These are phyloP conservation scores for Azorinus chamasolen DNA, from an alignment of 2,888 invertebrate species.

Conservation along the genomic window DNA sequence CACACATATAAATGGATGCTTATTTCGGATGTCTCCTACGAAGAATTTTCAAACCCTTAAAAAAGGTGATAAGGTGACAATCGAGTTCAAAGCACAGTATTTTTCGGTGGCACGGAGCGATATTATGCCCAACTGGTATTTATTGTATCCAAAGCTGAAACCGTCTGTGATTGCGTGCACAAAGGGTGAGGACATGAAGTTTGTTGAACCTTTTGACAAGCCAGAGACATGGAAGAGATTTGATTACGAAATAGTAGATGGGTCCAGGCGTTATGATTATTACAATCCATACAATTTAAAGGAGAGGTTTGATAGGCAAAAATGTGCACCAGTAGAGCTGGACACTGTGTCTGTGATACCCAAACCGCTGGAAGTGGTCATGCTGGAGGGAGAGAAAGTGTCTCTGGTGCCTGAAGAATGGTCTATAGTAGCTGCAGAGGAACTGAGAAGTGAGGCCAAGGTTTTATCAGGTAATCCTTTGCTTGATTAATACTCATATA, in stretches of 20 bases:
- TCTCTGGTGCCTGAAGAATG: constrained; percentile 58
- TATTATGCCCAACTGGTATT: constrained; percentile 81
- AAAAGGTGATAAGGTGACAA: constrained; percentile 67
- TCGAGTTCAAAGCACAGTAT: constrained; percentile 76
- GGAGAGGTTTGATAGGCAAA: constrained; percentile 71
- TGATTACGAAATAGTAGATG: constrained; percentile 72
- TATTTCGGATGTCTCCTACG: constrained; percentile 77
- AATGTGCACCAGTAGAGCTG: constrained; percentile 28
- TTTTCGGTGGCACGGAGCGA: constrained; percentile 80
- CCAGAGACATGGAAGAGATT: constrained; percentile 79
- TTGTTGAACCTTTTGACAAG: constrained; percentile 77
- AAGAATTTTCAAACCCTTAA: constrained; percentile 71
- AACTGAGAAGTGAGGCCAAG: constrained; percentile 63
- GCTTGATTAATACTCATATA: background rate
- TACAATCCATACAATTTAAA: constrained; percentile 77
- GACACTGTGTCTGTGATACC: constrained; percentile 68
- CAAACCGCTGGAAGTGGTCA: constrained; percentile 63
- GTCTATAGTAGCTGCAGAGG: constrained; percentile 58
- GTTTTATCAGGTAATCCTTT: constrained; percentile 70
- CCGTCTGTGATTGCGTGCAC: constrained; percentile 76
- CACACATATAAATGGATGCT: constrained; percentile 78
- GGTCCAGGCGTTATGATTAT: constrained; percentile 63
- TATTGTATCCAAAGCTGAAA: constrained; percentile 67
- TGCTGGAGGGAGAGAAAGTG: constrained; percentile 32
- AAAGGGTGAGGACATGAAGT: constrained; percentile 74